Evolutionary conservation across 1,140 invertebrate genomes (phyloP).

Genomic region (Harlomillsia oculata): DNA sequence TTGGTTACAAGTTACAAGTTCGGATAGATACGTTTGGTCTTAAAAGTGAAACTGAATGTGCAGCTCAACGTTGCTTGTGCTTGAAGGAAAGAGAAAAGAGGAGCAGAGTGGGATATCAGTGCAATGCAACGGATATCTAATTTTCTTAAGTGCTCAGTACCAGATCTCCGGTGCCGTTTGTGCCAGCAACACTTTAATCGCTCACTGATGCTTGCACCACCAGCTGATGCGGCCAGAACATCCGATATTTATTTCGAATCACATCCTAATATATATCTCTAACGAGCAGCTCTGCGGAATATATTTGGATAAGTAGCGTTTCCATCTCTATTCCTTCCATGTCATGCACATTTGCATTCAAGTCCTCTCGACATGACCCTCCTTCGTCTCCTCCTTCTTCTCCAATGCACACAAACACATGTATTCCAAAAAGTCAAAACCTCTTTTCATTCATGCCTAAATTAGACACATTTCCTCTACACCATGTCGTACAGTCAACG

Average conservation of each 20-base stretch:
- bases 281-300: constrained; percentile 23
- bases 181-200: constrained; percentile 33
- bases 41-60: no score
- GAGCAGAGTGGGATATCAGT: neutral
- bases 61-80: no score
- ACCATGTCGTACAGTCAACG: no score
- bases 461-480: no score
- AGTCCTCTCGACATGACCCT: no score
- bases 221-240: constrained; percentile 24
- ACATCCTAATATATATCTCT: constrained; percentile 28
- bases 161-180: constrained; percentile 29
- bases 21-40: no score
- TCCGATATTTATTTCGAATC: constrained; percentile 30
- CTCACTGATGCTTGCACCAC: constrained; percentile 25
- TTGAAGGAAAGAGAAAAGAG: no score
- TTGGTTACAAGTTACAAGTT: no score
- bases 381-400: no score
- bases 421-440: no score
- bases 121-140: constrained; percentile 33
- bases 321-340: constrained; percentile 25
- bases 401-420: no score
- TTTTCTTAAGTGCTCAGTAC: constrained; percentile 37
- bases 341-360: constrained; percentile 24
- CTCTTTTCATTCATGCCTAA: no score
- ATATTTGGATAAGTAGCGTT: constrained; percentile 29